phyloP scores from a whole-genome alignment of 2,113 vertebrate genomes.

The Apus apus region DNA sequence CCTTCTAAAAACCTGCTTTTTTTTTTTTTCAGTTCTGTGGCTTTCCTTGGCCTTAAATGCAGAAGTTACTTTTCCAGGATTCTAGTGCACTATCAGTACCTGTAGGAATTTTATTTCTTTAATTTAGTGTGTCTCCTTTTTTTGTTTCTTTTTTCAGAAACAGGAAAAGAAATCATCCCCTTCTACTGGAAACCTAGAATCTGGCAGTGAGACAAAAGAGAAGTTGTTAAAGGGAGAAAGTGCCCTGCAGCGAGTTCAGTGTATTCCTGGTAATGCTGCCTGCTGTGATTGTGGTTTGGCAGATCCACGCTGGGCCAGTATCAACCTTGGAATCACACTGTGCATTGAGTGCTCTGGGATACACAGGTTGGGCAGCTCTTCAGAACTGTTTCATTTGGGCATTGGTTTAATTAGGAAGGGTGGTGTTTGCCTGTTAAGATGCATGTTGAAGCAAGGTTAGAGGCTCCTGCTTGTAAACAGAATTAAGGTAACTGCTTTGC shows the following conservation, averaged over 20 bases:
- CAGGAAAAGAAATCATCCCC: constrained; percentile 89
- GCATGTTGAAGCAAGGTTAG: background rate
- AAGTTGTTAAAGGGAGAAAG: constrained; percentile 91
- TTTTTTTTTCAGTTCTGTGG: background rate
- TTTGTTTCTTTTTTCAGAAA: constrained; percentile 74
- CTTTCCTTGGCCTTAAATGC: background rate
- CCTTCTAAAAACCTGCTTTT: background rate
- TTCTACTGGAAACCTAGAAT: constrained; percentile 89
- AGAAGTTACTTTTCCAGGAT: background rate
- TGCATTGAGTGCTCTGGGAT: constrained; percentile 98
- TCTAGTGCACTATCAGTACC: background rate
- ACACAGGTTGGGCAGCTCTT: constrained; percentile 83
- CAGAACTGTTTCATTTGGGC: background rate
- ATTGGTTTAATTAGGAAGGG: background rate
- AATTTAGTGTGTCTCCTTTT: background rate
- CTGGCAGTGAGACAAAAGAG: constrained; percentile 88
- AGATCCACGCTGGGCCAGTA: constrained; percentile 96
- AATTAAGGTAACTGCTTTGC: background rate
- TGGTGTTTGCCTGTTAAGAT: background rate
- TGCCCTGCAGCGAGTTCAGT: constrained; percentile 89
- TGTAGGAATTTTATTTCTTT: background rate
- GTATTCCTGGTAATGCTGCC: constrained; percentile 86
- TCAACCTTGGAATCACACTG: constrained; percentile 95
- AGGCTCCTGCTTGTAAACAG: background rate
- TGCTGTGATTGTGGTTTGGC: constrained; percentile 94